Conservation (phyloP, 2,113 vertebrate genomes). For the Cavia aperea region DNA sequence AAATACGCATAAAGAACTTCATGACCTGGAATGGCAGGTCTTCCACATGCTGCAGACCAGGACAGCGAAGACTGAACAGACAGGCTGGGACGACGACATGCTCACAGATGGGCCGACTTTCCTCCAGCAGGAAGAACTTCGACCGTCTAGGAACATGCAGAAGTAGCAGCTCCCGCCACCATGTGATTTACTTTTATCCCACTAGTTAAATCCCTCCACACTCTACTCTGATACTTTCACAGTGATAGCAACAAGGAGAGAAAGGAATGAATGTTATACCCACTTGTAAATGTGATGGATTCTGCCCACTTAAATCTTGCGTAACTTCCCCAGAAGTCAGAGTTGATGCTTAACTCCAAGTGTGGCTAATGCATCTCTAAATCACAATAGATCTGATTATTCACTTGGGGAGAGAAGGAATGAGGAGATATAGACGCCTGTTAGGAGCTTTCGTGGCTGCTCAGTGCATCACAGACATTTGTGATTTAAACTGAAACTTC, state of each 20-base stretch:
- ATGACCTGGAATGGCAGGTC: neutral
- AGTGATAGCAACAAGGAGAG: neutral
- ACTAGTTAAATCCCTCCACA: neutral
- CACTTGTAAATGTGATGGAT: constrained; percentile 16
- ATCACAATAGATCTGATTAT: constrained; percentile 46
- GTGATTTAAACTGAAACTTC: constrained; percentile 52
- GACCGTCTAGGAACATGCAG: neutral
- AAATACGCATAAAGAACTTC: neutral
- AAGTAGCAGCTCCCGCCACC: neutral
- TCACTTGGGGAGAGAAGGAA: neutral
- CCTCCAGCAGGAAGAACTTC: neutral
- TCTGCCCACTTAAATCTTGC: constrained; percentile 39
- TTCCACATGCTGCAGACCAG: neutral
- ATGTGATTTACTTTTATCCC: neutral
- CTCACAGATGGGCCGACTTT: neutral
- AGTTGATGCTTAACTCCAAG: constrained; percentile 58
- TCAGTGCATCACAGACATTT: constrained; percentile 27
- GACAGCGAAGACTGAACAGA: neutral
- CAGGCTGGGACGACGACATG: neutral
- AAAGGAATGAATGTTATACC: neutral
- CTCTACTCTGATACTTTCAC: neutral
- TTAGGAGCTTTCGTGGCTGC: constrained; percentile 47
- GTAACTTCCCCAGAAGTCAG: constrained; percentile 42
- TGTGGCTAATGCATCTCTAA: constrained; percentile 65
- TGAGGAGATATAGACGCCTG: constrained; percentile 40